A percentile compares a stretch with the other conserved stretches of the same genome.
phyloP scores from a whole-genome alignment of 2,888 invertebrate genomes.

The Drosophila mercatorum region DNA sequence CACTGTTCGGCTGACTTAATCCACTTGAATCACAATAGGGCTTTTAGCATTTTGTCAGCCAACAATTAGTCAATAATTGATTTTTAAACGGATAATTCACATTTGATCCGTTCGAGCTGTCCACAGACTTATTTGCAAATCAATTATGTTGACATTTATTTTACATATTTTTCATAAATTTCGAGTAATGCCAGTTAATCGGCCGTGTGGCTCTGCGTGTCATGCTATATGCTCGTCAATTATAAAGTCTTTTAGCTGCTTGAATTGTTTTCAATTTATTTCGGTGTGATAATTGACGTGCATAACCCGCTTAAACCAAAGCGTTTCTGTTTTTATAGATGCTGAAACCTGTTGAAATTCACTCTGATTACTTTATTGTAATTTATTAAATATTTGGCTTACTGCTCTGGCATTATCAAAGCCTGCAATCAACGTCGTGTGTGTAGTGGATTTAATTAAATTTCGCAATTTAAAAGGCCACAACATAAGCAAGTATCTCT shows the following conservation, averaged over 20 bases:
- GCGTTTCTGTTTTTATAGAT: slow-evolving; percentile 1
- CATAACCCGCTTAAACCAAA: slow-evolving; percentile 22
- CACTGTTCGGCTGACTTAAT: neutral
- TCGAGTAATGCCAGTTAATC: slow-evolving; percentile 5
- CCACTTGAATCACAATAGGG: neutral
- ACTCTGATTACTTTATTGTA: slow-evolving; percentile 23
- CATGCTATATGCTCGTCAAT: neutral
- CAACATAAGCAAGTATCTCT: slow-evolving; percentile 1
- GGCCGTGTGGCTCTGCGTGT: neutral
- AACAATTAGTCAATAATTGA: slow-evolving; percentile 3
- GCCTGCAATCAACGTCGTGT: slow-evolving; percentile 54
- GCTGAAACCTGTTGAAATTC: slow-evolving; percentile 30
- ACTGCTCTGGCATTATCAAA: slow-evolving; percentile 46
- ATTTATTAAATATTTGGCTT: slow-evolving; percentile 49
- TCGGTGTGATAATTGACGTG: slow-evolving; percentile 29
- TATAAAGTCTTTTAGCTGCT: slow-evolving; percentile 14
- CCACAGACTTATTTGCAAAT: slow-evolving; percentile 8
- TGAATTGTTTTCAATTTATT: slow-evolving; percentile 32
- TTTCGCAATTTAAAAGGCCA: slow-evolving; percentile 56
- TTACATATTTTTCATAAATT: neutral
- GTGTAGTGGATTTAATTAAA: slow-evolving; percentile 60
- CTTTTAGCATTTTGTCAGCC: neutral
- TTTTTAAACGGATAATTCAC: neutral
- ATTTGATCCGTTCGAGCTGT: neutral
- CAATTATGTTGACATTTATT: slow-evolving; percentile 1